Percentiles rank a stretch among this genome's conserved stretches.
phyloP scores from a whole-genome alignment of 2,888 invertebrate genomes.

The Papilio gigon region DNA sequence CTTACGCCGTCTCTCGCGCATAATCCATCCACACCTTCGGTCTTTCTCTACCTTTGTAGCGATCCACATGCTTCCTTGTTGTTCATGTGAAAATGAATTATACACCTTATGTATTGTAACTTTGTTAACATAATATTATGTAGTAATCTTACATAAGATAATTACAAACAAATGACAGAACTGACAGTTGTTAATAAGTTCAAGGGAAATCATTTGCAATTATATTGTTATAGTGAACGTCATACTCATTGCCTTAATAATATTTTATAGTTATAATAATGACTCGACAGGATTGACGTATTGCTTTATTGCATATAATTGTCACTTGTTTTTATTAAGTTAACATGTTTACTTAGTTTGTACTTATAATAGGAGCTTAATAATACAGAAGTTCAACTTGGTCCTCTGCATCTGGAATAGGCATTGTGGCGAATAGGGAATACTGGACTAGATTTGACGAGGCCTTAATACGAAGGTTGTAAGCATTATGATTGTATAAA shows the following conservation, averaged over 20 bases:
- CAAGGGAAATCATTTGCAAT: constrained; percentile 9
- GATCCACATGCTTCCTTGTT: no score
- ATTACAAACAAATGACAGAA: constrained; percentile 8
- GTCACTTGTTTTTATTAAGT: background rate
- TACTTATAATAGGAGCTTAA: background rate
- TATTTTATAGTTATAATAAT: background rate
- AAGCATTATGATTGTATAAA: no score
- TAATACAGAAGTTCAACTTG: background rate
- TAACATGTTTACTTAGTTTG: background rate
- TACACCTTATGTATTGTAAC: no score
- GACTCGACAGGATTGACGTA: background rate
- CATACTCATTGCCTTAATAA: constrained; percentile 2
- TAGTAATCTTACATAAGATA: constrained; percentile 14
- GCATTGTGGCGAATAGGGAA: no score
- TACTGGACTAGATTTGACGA: no score
- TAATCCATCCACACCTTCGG: no score
- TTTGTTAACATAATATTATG: no score
- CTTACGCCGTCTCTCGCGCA: no score
- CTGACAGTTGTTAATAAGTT: constrained; percentile 10
- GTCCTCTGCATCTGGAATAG: no score
- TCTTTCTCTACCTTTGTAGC: no score
- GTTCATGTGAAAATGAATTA: no score
- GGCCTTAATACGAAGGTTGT: no score
- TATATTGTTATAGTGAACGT: constrained; percentile 11
- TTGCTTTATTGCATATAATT: background rate